Evolutionary conservation across 2,113 vertebrate species (phyloP).

Genomic region (Prolemur simus): DNA sequence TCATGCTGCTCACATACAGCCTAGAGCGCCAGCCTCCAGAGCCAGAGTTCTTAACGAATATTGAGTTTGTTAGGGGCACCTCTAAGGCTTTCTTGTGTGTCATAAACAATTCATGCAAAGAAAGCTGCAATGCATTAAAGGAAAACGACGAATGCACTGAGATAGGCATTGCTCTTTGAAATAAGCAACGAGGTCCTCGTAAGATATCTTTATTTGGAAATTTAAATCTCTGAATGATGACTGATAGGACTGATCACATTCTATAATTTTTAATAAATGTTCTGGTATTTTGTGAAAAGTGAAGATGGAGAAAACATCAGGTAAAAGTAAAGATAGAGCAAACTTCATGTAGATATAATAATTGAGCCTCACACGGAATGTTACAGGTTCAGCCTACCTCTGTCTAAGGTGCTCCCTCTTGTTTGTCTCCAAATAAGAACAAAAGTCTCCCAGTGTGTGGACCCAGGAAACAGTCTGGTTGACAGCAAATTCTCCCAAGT

Average conservation of each 20-base stretch:
- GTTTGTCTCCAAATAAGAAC: slow-evolving; percentile 28
- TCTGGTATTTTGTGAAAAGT: neutral
- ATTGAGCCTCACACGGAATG: neutral
- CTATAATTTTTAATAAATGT: neutral
- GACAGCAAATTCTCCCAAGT: neutral
- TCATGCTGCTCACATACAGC: neutral
- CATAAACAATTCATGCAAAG: neutral
- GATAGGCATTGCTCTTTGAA: neutral
- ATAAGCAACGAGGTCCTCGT: neutral
- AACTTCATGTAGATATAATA: neutral
- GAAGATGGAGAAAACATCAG: neutral
- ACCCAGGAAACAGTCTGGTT: neutral
- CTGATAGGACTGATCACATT: neutral
- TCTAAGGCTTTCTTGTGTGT: neutral
- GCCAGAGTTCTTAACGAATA: neutral
- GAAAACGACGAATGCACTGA: neutral
- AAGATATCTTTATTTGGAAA: slow-evolving; percentile 14
- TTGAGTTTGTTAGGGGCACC: neutral
- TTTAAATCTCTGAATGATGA: neutral
- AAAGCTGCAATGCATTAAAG: neutral
- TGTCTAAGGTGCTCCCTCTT: neutral
- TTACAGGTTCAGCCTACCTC: neutral
- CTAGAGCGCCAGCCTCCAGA: neutral
- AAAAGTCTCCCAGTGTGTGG: neutral
- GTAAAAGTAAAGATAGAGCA: neutral